phyloP scores from a whole-genome alignment of 30 jellyfish, hydroid and myxozoan species.

The Aurelia sp. region DNA sequence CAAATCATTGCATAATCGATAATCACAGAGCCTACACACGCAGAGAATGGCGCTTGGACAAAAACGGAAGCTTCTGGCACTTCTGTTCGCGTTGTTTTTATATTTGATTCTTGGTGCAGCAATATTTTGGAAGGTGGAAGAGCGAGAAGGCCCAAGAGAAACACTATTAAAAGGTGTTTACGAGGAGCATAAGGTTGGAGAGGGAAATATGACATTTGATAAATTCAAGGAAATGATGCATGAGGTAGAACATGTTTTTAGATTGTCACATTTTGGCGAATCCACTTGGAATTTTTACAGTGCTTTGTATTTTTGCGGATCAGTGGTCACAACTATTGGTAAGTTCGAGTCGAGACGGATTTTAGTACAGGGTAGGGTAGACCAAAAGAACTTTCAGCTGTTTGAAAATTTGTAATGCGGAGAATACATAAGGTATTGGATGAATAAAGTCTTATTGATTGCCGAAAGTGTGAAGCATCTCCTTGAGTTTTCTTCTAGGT shows the following conservation, averaged over 20 bases:
- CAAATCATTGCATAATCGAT: no score
- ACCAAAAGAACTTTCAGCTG: no score
- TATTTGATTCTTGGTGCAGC: slow-evolving; percentile 70
- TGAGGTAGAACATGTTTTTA: slow-evolving; percentile 26
- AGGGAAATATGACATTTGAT: slow-evolving; percentile 17
- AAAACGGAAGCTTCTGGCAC: slow-evolving; percentile 43
- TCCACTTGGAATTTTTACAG: slow-evolving; percentile 55
- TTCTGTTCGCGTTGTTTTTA: slow-evolving; percentile 36
- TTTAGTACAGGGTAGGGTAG: no score
- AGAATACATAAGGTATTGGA: no score
- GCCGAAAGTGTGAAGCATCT: no score
- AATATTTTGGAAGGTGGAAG: slow-evolving; percentile 69
- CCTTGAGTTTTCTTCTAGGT: no score
- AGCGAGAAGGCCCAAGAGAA: slow-evolving; percentile 12
- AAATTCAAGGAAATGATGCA: slow-evolving; percentile 7
- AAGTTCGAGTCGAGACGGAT: neutral
- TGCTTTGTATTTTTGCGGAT: slow-evolving; percentile 73
- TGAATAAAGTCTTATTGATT: no score
- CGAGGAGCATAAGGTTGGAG: slow-evolving; percentile 20
- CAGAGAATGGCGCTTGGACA: slow-evolving; percentile 31
- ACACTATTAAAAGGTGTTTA: neutral
- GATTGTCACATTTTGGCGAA: slow-evolving; percentile 45
- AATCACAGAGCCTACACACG: neutral
- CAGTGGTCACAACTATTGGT: slow-evolving; percentile 85
- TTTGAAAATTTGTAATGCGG: no score